Evolutionary conservation across 2,113 vertebrate genomes (phyloP).

Genomic region (Rhinogobius similis): DNA sequence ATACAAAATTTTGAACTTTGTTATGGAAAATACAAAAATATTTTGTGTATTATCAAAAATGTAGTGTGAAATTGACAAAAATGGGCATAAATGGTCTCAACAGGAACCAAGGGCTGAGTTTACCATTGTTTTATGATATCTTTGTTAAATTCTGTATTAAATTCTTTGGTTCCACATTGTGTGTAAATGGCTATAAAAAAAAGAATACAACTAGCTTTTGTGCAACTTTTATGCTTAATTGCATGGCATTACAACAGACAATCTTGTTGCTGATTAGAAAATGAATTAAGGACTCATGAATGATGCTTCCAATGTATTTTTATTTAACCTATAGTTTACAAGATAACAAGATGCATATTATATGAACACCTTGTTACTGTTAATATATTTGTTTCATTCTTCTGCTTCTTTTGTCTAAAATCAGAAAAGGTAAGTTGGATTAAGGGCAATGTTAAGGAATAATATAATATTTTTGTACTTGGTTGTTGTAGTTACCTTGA

Average conservation of each 20-base stretch:
- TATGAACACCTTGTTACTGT: constrained; percentile 59
- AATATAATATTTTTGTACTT: not conserved
- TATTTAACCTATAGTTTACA: constrained; percentile 47
- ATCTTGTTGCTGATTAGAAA: not conserved
- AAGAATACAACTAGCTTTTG: too few relatives aligned
- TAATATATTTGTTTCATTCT: constrained; percentile 37
- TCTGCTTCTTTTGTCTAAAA: constrained; percentile 65
- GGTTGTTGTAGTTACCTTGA: constrained; percentile 57
- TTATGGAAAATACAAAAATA: not conserved
- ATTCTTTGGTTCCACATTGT: too few relatives aligned
- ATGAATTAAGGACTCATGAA: constrained; percentile 12
- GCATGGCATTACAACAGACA: too few relatives aligned
- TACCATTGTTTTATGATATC: too few relatives aligned
- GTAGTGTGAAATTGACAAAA: too few relatives aligned
- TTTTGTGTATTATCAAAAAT: not conserved
- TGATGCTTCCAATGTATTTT: constrained; percentile 32
- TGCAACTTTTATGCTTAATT: too few relatives aligned
- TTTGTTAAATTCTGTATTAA: too few relatives aligned
- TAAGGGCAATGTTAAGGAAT: not conserved
- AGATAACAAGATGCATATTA: constrained; percentile 70
- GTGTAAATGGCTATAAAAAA: too few relatives aligned
- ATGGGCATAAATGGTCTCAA: too few relatives aligned
- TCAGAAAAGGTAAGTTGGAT: constrained; percentile 31
- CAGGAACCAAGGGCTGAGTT: too few relatives aligned
- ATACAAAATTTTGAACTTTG: not conserved